These are phyloP conservation scores for Marmota monax DNA, from an alignment of 2,113 vertebrate species.

Conservation along the genomic window DNA sequence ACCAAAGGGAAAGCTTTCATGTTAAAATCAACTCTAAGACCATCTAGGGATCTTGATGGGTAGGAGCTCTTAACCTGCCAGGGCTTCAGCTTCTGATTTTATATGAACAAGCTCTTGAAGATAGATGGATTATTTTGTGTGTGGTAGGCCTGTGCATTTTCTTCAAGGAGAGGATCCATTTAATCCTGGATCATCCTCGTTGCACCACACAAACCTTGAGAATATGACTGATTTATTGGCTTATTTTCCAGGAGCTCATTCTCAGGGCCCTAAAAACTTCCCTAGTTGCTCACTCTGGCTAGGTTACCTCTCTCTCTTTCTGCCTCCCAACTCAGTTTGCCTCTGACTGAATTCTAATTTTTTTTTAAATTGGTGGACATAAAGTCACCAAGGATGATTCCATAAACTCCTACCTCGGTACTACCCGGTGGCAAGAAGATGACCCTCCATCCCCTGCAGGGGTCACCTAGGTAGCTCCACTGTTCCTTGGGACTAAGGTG, in stretches of 20 bases:
- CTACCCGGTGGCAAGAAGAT: neutral
- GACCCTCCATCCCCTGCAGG: neutral
- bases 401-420: neutral
- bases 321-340: neutral
- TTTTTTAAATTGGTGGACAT: neutral
- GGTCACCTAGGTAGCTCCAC: neutral
- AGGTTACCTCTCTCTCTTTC: neutral
- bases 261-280: neutral
- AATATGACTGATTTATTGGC: neutral
- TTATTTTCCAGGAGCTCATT: slow-evolving; percentile 23
- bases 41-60: neutral
- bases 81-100: neutral
- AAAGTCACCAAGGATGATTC: neutral
- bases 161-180: neutral
- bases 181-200: neutral
- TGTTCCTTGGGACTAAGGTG: neutral
- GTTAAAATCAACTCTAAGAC: neutral
- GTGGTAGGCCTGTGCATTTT: neutral
- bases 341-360: neutral
- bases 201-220: neutral
- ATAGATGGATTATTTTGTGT: neutral
- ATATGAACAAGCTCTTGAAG: neutral
- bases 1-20: neutral
- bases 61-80: neutral
- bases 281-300: neutral